These are phyloP conservation scores for Noctua janthe DNA, from an alignment of 2,888 invertebrate genomes.

Conservation along the genomic window DNA sequence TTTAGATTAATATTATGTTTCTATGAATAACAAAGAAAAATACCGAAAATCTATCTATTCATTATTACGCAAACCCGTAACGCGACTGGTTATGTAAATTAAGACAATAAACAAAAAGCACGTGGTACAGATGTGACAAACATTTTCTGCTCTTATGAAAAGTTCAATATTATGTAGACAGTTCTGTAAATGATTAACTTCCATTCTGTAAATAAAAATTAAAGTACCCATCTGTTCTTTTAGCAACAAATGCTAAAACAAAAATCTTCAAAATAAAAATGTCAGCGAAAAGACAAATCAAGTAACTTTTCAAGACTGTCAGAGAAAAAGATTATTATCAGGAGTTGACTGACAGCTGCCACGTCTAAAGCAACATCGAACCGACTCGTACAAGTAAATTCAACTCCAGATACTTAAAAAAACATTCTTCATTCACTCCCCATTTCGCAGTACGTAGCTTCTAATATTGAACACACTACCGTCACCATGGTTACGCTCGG, in stretches of 20 bases:
- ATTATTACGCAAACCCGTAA: constrained; percentile 20
- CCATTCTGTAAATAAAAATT: not conserved
- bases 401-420: constrained; percentile 21
- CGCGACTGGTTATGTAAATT: constrained; percentile 46
- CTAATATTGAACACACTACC: constrained; percentile 79
- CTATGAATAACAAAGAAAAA: constrained; percentile 5
- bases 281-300: not conserved
- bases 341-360: constrained; percentile 18
- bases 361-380: constrained; percentile 16
- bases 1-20: constrained; percentile 2
- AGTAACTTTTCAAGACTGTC: not conserved
- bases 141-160: constrained; percentile 15
- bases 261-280: constrained; percentile 1
- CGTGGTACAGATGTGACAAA: constrained; percentile 29
- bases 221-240: not conserved
- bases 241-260: not conserved
- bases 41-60: not conserved
- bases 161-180: not conserved
- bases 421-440: constrained; percentile 39
- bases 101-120: constrained; percentile 37
- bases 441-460: constrained; percentile 61
- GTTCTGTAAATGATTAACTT: not conserved
- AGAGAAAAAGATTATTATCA: constrained; percentile 16
- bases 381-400: constrained; percentile 9
- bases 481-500: constrained; percentile 83